Conservation (phyloP, 2,113 vertebrate species). For the Catharus minimus region DNA sequence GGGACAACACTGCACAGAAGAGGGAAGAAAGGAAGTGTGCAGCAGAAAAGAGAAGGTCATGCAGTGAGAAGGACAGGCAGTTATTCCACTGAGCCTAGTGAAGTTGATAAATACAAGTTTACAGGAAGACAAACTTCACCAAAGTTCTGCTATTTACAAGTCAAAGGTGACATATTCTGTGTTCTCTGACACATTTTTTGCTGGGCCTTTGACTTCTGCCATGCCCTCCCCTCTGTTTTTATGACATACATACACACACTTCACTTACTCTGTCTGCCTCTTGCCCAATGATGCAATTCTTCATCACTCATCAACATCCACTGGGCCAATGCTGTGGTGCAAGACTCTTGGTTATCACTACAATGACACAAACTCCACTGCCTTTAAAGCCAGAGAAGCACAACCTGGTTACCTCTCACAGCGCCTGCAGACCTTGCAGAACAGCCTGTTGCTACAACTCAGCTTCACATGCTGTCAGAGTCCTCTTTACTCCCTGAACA, state of each 20-base stretch:
- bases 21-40: not conserved
- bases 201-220: not conserved
- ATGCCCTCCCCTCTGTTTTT: not conserved
- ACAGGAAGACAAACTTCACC: not conserved
- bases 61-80: rapidly evolving
- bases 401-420: not conserved
- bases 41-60: not conserved
- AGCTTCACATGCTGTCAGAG: rapidly evolving
- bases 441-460: not conserved
- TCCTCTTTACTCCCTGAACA: rapidly evolving
- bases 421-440: not conserved
- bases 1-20: not conserved
- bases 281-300: not conserved
- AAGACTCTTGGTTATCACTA: not conserved
- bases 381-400: not conserved
- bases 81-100: not conserved
- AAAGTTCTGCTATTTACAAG: not conserved
- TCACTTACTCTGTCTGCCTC: not conserved
- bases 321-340: not conserved
- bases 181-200: not conserved
- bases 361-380: not conserved
- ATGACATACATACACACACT: not conserved
- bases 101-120: not conserved
- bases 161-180: not conserved
- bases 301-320: not conserved